A percentile compares a stretch with the other conserved stretches of the same genome.
Conservation (phyloP, 2,113 vertebrate species). For the Scortum barcoo region DNA sequence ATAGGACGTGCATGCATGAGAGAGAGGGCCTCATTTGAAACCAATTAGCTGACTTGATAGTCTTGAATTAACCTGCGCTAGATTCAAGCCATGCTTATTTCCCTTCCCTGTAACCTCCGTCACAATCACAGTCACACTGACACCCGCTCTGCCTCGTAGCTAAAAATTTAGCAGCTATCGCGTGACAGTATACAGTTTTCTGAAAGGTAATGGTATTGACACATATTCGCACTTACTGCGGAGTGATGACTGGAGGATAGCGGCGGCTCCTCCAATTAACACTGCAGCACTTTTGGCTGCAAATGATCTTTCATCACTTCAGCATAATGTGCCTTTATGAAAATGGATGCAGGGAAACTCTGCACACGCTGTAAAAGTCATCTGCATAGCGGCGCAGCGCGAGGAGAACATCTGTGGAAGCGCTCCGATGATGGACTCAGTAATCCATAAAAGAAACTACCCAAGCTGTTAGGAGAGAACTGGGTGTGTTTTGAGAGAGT, state of each 20-base stretch:
- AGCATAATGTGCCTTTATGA: slow-evolving; percentile 53
- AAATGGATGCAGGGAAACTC: slow-evolving; percentile 56
- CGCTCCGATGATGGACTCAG: slow-evolving; percentile 7
- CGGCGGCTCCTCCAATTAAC: slow-evolving; percentile 63
- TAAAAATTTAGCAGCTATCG: slow-evolving; percentile 53
- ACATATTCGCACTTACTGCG: slow-evolving; percentile 1
- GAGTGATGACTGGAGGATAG: slow-evolving; percentile 40
- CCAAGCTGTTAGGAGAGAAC: slow-evolving; percentile 38
- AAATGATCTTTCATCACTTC: slow-evolving; percentile 58
- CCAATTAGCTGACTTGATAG: slow-evolving; percentile 78
- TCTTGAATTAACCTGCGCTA: slow-evolving; percentile 72
- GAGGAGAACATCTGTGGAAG: slow-evolving; percentile 50
- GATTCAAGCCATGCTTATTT: slow-evolving; percentile 49
- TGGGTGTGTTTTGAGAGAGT: background rate
- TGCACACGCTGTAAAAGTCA: slow-evolving; percentile 25
- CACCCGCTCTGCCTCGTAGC: slow-evolving; percentile 50
- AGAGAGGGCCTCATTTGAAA: slow-evolving; percentile 73
- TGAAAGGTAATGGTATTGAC: slow-evolving; percentile 28
- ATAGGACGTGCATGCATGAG: slow-evolving; percentile 67
- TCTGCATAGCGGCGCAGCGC: slow-evolving; percentile 7
- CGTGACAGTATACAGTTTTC: slow-evolving; percentile 4
- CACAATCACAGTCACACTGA: slow-evolving; percentile 6
- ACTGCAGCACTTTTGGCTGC: slow-evolving; percentile 23
- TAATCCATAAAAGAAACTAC: slow-evolving; percentile 34
- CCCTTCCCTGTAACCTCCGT: slow-evolving; percentile 13